Percentiles rank a stretch among this genome's conserved stretches.
These are phyloP conservation scores for Trachops cirrhosus DNA, from an alignment of 2,797 vertebrate species.

Conservation along the genomic window DNA sequence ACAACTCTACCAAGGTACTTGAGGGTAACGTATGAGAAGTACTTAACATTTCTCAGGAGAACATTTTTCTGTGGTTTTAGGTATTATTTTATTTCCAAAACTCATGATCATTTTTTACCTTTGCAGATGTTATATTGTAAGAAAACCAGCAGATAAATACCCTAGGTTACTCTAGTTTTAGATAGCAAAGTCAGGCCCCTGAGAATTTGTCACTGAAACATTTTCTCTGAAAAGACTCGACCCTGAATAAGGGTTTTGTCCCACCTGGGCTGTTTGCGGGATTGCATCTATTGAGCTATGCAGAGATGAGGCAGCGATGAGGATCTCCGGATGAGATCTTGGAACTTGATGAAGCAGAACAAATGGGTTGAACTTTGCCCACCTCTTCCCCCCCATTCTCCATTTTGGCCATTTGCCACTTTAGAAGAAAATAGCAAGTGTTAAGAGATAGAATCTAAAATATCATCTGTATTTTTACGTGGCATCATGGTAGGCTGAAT, in stretches of 20 bases:
- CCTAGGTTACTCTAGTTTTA: background rate
- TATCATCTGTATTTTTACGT: background rate
- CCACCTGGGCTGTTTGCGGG: background rate
- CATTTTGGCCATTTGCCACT: background rate
- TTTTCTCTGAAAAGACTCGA: background rate
- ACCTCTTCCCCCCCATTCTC: background rate
- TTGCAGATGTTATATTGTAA: background rate
- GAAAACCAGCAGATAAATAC: background rate
- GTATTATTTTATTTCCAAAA: background rate
- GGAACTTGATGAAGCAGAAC: background rate
- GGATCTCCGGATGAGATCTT: no score
- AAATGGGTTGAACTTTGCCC: background rate
- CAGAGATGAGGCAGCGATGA: background rate
- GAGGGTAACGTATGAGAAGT: background rate
- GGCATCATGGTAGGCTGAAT: background rate
- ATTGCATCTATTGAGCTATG: background rate
- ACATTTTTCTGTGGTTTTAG: background rate
- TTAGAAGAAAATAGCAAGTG: background rate
- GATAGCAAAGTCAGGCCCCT: background rate
- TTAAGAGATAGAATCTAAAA: background rate
- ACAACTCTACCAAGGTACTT: background rate
- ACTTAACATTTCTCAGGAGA: background rate
- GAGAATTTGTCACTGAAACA: background rate
- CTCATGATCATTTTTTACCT: background rate
- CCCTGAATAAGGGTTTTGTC: background rate